Conservation (phyloP, 2,797 vertebrate genomes). For the Takifugu rubripes region DNA sequence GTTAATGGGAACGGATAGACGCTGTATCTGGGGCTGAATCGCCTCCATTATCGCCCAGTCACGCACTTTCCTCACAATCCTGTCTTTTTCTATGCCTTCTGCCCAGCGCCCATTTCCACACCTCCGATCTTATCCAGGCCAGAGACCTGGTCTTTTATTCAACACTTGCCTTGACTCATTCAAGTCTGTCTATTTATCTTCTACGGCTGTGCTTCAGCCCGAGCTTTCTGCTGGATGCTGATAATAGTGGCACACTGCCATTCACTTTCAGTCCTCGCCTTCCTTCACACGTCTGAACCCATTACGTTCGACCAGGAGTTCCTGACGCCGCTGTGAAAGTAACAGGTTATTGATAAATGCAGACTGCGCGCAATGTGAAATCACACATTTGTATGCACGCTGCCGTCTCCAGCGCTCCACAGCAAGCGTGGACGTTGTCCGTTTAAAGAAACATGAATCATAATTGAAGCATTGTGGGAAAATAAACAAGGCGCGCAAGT, state of each 20-base stretch:
- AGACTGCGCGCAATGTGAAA: no score
- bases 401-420: constrained; percentile 1
- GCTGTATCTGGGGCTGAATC: constrained; percentile 41
- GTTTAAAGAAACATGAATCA: constrained; percentile 1
- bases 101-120: constrained; percentile 34
- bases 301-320: constrained; percentile 7
- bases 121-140: constrained; percentile 15
- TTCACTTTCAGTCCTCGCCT: constrained; percentile 16
- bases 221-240: constrained; percentile 29
- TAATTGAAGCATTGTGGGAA: neutral
- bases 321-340: constrained; percentile 20
- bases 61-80: constrained; percentile 32
- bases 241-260: constrained; percentile 29
- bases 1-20: constrained; percentile 58
- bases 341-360: constrained; percentile 29
- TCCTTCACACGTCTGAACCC: constrained; percentile 15
- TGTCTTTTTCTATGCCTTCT: constrained; percentile 19
- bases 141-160: constrained; percentile 20
- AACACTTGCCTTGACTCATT: constrained; percentile 29
- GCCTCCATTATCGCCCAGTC: constrained; percentile 49
- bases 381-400: constrained; percentile 3
- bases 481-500: neutral
- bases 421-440: neutral
- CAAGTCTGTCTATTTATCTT: constrained; percentile 39
- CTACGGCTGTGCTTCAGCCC: constrained; percentile 21